Percentiles rank a stretch among this genome's conserved stretches.
Conservation (phyloP, 2,113 vertebrate genomes). For the Felis chaus region DNA sequence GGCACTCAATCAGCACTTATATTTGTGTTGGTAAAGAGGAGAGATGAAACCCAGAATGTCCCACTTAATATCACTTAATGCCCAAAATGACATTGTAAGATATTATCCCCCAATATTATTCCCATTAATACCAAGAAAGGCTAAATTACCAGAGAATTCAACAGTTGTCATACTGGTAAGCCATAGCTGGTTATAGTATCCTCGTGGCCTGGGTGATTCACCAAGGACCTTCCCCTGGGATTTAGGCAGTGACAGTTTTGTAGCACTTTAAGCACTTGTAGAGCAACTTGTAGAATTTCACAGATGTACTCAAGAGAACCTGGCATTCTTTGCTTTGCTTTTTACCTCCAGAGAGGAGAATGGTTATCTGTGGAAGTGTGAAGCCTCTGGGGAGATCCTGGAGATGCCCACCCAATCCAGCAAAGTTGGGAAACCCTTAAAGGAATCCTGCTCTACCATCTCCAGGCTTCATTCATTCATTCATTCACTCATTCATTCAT, state of each 20-base stretch:
- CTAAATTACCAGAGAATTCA: not conserved
- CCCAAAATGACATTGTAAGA: not conserved
- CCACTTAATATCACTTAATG: not conserved
- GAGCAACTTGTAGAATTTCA: not conserved
- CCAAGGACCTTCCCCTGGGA: not conserved
- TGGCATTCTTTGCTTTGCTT: not conserved
- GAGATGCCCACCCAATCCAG: not conserved
- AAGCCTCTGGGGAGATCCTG: not conserved
- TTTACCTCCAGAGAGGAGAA: not conserved
- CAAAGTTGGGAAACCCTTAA: not conserved
- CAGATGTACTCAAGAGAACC: not conserved
- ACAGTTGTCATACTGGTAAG: not conserved
- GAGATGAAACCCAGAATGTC: not conserved
- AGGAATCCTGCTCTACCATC: not conserved
- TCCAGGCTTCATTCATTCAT: not conserved
- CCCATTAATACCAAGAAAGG: not conserved
- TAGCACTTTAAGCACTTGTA: not conserved
- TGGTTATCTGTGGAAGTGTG: not conserved
- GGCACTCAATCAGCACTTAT: not conserved
- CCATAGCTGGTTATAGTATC: not conserved
- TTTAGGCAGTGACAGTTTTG: not conserved
- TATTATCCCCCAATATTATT: not conserved
- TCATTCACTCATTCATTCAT: not conserved
- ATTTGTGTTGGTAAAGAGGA: not conserved
- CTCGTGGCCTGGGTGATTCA: not conserved